A percentile compares a stretch with the other conserved stretches of the same genome.
Evolutionary conservation across 2,888 invertebrate genomes (phyloP).

Genomic region (Cheiracanthium punctorium): DNA sequence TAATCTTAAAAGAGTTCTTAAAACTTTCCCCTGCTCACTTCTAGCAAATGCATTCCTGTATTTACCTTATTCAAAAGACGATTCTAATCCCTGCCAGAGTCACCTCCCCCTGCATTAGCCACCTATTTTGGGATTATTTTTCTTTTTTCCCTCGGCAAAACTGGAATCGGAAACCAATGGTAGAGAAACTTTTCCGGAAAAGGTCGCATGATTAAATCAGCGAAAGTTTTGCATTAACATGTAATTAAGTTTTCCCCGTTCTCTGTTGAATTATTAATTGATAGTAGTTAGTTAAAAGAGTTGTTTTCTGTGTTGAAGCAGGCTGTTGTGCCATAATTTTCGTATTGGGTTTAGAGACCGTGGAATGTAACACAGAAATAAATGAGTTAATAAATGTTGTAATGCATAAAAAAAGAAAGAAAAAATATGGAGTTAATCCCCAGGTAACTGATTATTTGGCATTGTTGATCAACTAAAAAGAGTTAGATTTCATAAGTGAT

Average conservation of each 20-base stretch:
- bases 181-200: constrained; percentile 29
- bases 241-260: constrained; percentile 34
- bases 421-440: too few species aligned
- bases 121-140: not conserved
- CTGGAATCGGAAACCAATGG: constrained; percentile 45
- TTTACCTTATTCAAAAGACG: not conserved
- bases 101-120: not conserved
- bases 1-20: too few species aligned
- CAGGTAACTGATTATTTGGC: too few species aligned
- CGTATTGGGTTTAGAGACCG: too few species aligned
- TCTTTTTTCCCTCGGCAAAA: not conserved
- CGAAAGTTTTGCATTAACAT: constrained; percentile 46
- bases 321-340: too few species aligned
- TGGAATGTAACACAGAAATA: too few species aligned
- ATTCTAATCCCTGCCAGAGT: not conserved
- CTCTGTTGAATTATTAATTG: constrained; percentile 35
- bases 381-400: too few species aligned
- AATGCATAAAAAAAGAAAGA: too few species aligned
- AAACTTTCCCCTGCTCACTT: not conserved
- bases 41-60: not conserved
- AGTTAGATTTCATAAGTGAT: too few species aligned
- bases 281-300: too few species aligned
- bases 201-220: constrained; percentile 41
- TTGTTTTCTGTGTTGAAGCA: too few species aligned
- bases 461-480: too few species aligned